These are phyloP conservation scores for Stomatorhinus ivindoensis DNA, from an alignment of 2,113 vertebrate species.

Conservation along the genomic window DNA sequence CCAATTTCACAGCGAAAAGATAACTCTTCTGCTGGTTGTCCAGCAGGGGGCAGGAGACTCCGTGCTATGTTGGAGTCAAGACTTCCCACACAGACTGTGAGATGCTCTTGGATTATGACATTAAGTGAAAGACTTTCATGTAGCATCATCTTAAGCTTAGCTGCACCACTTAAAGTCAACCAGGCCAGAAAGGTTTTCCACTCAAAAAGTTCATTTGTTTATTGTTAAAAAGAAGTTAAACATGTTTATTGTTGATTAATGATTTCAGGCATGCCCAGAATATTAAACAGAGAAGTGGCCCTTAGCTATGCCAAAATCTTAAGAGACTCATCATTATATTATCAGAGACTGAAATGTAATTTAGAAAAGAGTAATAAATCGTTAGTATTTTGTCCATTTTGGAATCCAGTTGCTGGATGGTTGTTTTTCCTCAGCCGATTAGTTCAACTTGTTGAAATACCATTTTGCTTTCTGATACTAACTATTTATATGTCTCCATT, in stretches of 20 bases:
- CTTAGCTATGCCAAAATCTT: neutral
- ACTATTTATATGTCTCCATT: neutral
- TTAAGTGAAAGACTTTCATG: neutral
- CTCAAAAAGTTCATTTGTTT: neutral
- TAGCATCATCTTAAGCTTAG: neutral
- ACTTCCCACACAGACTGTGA: neutral
- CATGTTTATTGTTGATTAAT: neutral
- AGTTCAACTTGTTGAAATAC: neutral
- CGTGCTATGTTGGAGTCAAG: slow-evolving; percentile 12
- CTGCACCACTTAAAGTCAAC: neutral
- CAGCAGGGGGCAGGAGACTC: slow-evolving; percentile 21
- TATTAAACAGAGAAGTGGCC: neutral
- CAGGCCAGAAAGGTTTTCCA: neutral
- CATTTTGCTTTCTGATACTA: neutral
- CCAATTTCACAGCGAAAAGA: neutral
- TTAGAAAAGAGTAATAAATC: neutral
- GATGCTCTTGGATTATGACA: neutral
- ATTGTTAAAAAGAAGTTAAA: too few relatives aligned
- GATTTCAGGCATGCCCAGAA: neutral
- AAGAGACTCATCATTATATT: neutral
- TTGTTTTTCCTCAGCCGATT: neutral
- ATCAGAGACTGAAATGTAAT: neutral
- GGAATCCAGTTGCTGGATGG: neutral
- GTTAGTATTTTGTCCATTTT: neutral
- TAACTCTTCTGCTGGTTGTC: neutral